Evolutionary conservation across 1,140 invertebrate species (phyloP), one percentile per base, ranked within the genome.

Genomic region (Bradynema listronoti): DNA sequence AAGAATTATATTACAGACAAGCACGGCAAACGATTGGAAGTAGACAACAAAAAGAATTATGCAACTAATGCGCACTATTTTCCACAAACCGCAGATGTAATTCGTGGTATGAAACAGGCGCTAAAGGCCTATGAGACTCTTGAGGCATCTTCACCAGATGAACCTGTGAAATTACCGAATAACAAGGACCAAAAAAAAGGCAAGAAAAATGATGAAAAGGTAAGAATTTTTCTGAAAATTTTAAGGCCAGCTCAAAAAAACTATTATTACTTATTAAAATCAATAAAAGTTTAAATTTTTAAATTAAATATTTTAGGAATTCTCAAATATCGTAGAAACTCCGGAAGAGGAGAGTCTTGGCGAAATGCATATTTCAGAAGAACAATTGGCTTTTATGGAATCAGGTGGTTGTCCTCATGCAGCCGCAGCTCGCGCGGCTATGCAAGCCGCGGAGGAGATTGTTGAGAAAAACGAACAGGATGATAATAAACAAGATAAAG

Each of bases 11-110:
- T 77, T 76, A 46, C 33, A 75, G 75, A 78, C 34, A 71, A 73
- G 46, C 41, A 73, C 11, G 73, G 73, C 36, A 55, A 71, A 27
- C 67, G 55, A 9, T 41, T 77, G 41, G 45, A 58, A 30, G 70
- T 74, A 6, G 68, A 76, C 58, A 76, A 77, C 54, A 72, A 71
- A 36, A 68, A 70, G 29, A 66, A 69, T 27, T 76, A 73, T 47
- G 64, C 71, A 36, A 71, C 70, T 30, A 75, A 76, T 45, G 46
- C 64, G 7, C 75, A 72, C 47, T 73, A 76, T 58, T 73, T 70
- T 55, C 73, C 72, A 16, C 50, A 61, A 33, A 50, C 72, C 22
- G 49, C 58, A 43, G 73, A 78, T 41, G 63, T 76, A 24, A 58
- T 78, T 24, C 65, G 63, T 24, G 73, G 58, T 36, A 76, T 76